Evolutionary conservation across 2,113 vertebrate genomes (phyloP).

Genomic region (Gavialis gangeticus): DNA sequence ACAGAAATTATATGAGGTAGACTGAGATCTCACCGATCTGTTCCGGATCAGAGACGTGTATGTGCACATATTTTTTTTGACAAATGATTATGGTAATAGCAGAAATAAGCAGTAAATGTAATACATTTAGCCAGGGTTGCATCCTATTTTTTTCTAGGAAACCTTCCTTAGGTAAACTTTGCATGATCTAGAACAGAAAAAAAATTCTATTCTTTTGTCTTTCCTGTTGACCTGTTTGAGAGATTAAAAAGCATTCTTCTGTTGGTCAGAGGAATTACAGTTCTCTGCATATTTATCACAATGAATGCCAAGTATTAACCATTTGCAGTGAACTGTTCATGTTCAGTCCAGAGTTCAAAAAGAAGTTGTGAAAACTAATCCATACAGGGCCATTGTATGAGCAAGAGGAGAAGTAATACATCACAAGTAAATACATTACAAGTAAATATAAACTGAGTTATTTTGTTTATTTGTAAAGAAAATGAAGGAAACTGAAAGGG

Average conservation of each 20-base stretch:
- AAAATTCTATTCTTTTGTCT: not conserved
- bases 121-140: not conserved
- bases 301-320: too few relatives aligned
- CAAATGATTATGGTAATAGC: not conserved
- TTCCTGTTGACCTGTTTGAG: not conserved
- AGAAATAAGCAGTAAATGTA: not conserved
- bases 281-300: too few relatives aligned
- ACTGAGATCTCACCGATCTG: not conserved
- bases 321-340: too few relatives aligned
- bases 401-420: too few relatives aligned
- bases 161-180: not conserved
- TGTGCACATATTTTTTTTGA: not conserved
- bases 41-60: not conserved
- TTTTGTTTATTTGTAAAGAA: too few relatives aligned
- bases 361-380: too few relatives aligned
- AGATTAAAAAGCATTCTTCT: not conserved
- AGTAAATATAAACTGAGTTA: too few relatives aligned
- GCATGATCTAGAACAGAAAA: not conserved
- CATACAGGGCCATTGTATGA: too few relatives aligned
- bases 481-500: too few relatives aligned
- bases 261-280: not conserved
- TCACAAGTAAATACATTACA: too few relatives aligned
- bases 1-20: not conserved
- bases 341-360: too few relatives aligned
- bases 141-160: not conserved